Conservation (phyloP, 2,888 invertebrate species). For the Spisula solida region DNA sequence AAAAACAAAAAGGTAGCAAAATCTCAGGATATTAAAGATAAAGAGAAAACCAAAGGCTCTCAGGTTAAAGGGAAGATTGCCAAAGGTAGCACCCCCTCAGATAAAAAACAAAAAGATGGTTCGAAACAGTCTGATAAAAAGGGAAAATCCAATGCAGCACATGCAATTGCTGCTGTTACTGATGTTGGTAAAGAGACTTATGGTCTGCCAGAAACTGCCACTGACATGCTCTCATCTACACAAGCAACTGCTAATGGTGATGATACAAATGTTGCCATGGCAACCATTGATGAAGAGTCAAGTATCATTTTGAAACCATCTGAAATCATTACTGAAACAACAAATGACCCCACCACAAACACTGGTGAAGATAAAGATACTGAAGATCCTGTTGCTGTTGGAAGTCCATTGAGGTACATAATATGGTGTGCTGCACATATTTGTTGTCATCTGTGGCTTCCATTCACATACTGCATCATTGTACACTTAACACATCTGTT, state of each 20-base stretch:
- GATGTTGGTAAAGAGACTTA: slow-evolving; percentile 20
- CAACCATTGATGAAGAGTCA: slow-evolving; percentile 31
- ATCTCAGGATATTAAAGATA: background rate
- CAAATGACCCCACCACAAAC: background rate
- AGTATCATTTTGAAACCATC: background rate
- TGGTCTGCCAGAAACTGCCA: background rate
- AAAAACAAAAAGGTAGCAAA: background rate
- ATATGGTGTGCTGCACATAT: background rate
- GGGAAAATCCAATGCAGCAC: background rate
- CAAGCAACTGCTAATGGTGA: slow-evolving; percentile 13
- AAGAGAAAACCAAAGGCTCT: background rate
- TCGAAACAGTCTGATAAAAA: background rate
- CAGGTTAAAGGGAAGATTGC: background rate
- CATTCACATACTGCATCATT: background rate
- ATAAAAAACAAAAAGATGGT: slow-evolving; percentile 15
- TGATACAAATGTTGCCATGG: background rate
- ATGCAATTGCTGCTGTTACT: background rate
- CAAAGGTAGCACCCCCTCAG: background rate
- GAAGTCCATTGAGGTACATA: slow-evolving; percentile 20
- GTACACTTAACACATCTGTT: background rate
- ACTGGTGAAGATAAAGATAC: background rate
- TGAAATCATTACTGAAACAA: background rate
- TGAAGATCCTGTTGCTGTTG: background rate
- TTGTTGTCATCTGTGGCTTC: background rate
- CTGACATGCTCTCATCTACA: background rate